Evolutionary conservation across 2,888 invertebrate species (phyloP), one percentile per base, ranked within the genome.

Genomic region (Stegana nigrithorax): DNA sequence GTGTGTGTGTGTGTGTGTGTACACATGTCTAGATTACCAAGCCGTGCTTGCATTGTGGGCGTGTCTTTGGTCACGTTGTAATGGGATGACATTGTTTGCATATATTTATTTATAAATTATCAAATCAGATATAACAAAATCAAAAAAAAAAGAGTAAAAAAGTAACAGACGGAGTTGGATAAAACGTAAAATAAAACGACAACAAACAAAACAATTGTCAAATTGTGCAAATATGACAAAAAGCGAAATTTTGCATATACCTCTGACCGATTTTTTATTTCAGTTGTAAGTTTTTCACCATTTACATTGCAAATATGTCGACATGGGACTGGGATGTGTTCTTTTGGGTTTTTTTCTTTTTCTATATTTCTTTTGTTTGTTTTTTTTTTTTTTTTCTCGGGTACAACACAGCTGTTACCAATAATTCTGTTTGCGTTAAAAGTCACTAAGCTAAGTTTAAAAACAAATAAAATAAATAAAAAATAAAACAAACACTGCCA

Each of bases 221-320:
- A 55, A 36, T 55, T 47, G 47, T 47, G 25, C 25, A 47, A 47
- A 47, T 23, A 47, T 8, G 25, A 12, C 21, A 23, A 42, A 42
- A 42, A 42, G 6, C 42, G 25, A 23, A 47, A 25, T 55, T 55
- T 55, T 32, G 53, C 53, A 55, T 55, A 55, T 55, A 32, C 36
- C 53, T 32, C 26, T 55, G 36, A 55, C 53, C 53, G 53, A 55
- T 32, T 55, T 55, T 55, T 21, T 26, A 21, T 5, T n/a, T 39
- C 39, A 4, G n/a, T n/a, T 5, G 6, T 12, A 12, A n/a, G n/a
- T n/a, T n/a, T n/a, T n/a, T n/a, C n/a, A n/a, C n/a, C n/a, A n/a
- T n/a, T n/a, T n/a, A n/a, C n/a, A n/a, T n/a, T n/a, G n/a, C n/a
- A n/a, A n/a, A n/a, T n/a, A n/a, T n/a, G n/a, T n/a, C n/a, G n/a